Conservation (phyloP, 2,113 vertebrate species). For the Gobiocypris rarus region DNA sequence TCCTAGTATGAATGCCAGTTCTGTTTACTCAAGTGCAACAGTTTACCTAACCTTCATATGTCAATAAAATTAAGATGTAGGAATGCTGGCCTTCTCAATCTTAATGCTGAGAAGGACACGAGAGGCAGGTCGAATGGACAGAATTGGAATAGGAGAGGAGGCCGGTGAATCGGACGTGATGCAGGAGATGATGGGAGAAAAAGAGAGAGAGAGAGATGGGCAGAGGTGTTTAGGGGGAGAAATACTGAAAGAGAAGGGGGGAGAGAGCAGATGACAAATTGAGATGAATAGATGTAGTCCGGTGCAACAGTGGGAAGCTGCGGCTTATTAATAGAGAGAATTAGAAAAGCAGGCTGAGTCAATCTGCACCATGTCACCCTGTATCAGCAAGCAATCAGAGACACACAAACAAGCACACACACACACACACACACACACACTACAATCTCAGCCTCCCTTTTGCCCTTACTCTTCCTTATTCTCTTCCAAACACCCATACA, state of each 20-base stretch:
- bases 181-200: conserved; percentile 42
- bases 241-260: conserved; percentile 10
- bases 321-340: conserved; percentile 83
- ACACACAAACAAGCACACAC: conserved; percentile 61
- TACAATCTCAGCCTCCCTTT: conserved; percentile 14
- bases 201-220: conserved; percentile 6
- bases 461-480: not conserved
- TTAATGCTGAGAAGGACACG: conserved; percentile 25
- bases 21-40: conserved; percentile 68
- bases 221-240: conserved; percentile 17
- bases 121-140: conserved; percentile 59
- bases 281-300: conserved; percentile 84
- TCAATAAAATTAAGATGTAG: conserved; percentile 68
- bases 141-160: conserved; percentile 49
- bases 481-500: not conserved
- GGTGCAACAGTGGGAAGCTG: conserved; percentile 76
- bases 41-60: conserved; percentile 74
- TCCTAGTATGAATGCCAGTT: not conserved
- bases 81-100: conserved; percentile 61
- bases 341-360: conserved; percentile 79
- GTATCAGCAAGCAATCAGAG: conserved; percentile 78
- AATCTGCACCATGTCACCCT: conserved; percentile 81
- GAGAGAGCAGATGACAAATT: conserved; percentile 79
- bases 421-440: conserved; percentile 22
- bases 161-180: conserved; percentile 53